These are phyloP conservation scores for Sturmia bella DNA, from an alignment of 2,888 invertebrate species.

Conservation along the genomic window DNA sequence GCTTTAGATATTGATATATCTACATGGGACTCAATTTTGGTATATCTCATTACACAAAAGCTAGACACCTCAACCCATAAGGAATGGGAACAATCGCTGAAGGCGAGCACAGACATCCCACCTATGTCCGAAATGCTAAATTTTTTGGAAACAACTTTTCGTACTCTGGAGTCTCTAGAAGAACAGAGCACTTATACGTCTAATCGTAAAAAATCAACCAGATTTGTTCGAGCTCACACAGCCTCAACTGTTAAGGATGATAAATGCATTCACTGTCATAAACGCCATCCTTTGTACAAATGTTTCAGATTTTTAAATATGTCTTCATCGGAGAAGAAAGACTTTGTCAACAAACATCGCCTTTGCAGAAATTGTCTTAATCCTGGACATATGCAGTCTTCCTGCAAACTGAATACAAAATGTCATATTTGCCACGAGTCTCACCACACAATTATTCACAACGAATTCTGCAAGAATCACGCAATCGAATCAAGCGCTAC, in stretches of 20 bases:
- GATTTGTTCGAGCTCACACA: conserved; percentile 11
- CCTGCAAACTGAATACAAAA: conserved; percentile 10
- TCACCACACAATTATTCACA: conserved; percentile 27
- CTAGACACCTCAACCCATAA: conserved; percentile 1
- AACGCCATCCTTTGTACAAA: conserved; percentile 34
- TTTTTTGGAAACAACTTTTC: conserved; percentile 6
- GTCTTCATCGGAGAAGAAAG: conserved; percentile 39
- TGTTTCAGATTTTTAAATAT: conserved; percentile 45
- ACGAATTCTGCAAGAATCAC: conserved; percentile 7
- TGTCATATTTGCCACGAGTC: conserved; percentile 40
- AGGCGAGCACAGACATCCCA: neutral
- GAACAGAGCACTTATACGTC: neutral
- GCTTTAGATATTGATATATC: conserved; percentile 4
- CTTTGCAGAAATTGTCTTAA: conserved; percentile 45
- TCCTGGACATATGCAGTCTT: conserved; percentile 23
- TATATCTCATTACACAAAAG: conserved; percentile 17
- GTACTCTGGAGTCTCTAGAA: conserved; percentile 2
- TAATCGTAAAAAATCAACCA: neutral
- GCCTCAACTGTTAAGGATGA: neutral
- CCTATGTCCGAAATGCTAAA: neutral
- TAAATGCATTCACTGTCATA: conserved; percentile 15
- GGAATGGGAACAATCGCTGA: conserved; percentile 19
- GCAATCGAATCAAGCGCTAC: too few relatives aligned
- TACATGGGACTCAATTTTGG: conserved; percentile 21
- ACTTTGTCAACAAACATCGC: conserved; percentile 7